phyloP scores from a whole-genome alignment of 1,140 invertebrate species.

The Drosophila repleta region DNA sequence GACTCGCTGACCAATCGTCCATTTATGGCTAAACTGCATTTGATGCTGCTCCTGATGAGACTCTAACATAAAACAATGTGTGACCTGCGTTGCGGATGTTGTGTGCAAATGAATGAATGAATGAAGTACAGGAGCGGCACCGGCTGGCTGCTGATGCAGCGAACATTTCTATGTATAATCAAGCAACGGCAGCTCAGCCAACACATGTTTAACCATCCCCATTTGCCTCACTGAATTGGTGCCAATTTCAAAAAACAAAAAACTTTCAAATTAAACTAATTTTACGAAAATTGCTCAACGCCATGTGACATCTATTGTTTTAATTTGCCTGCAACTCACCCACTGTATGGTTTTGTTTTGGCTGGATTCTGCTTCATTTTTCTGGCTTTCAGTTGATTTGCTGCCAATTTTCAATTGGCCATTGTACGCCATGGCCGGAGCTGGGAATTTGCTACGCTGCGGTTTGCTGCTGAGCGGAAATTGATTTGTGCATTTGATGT shows the following conservation, averaged over 20 bases:
- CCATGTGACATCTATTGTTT: slow-evolving; percentile 45
- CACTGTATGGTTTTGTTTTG: slow-evolving; percentile 1
- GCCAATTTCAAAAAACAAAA: slow-evolving; percentile 3
- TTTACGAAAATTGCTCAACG: slow-evolving; percentile 60
- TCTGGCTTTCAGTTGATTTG: slow-evolving; percentile 33
- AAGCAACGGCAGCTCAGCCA: slow-evolving; percentile 47
- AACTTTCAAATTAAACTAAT: slow-evolving; percentile 68
- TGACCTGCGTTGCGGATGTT: slow-evolving; percentile 61
- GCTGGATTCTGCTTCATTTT: background rate
- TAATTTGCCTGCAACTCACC: slow-evolving; percentile 42
- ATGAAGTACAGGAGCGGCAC: slow-evolving; percentile 11
- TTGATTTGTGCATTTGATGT: slow-evolving; percentile 65
- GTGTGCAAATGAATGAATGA: slow-evolving; percentile 41
- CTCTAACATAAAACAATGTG: slow-evolving; percentile 78
- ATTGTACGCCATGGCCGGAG: slow-evolving; percentile 37
- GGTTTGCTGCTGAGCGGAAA: slow-evolving; percentile 47
- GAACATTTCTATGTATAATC: slow-evolving; percentile 55
- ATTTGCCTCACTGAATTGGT: background rate
- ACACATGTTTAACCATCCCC: background rate
- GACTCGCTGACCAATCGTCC: slow-evolving; percentile 40
- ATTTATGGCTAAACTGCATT: slow-evolving; percentile 48
- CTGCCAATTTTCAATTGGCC: slow-evolving; percentile 38
- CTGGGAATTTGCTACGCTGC: slow-evolving; percentile 6
- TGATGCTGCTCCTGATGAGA: slow-evolving; percentile 64
- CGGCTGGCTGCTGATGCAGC: background rate